These are phyloP conservation scores for Tragulus kanchil DNA, from an alignment of 2,113 vertebrate genomes.

Conservation along the genomic window DNA sequence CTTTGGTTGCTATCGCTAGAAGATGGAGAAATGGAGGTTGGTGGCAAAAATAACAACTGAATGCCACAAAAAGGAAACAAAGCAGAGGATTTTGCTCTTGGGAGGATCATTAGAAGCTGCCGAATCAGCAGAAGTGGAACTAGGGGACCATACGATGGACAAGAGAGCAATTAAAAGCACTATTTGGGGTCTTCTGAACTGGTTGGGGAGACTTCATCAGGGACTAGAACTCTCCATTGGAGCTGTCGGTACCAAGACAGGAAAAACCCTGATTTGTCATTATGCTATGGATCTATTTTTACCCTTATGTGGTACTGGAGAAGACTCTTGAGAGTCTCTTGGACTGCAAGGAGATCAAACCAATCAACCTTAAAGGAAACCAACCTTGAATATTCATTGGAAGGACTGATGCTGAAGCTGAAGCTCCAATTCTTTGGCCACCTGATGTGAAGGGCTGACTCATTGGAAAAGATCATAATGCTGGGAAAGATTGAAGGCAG, in stretches of 20 bases:
- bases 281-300: neutral
- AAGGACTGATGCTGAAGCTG: neutral
- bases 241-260: neutral
- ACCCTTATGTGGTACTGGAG: neutral
- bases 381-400: neutral
- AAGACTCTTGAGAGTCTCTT: neutral
- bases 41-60: slow-evolving; percentile 17
- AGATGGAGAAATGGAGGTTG: neutral
- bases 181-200: neutral
- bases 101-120: neutral
- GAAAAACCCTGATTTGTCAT: neutral
- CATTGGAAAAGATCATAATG: neutral
- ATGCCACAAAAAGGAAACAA: slow-evolving; percentile 20
- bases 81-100: neutral
- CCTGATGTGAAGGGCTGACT: neutral
- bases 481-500: neutral
- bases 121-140: neutral
- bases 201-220: neutral
- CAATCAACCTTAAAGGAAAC: neutral
- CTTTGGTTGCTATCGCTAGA: neutral
- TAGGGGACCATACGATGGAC: neutral
- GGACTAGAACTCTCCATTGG: neutral
- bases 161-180: neutral
- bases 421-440: neutral
- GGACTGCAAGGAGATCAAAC: neutral